These are phyloP conservation scores for Luperina testacea DNA, from an alignment of 2,888 invertebrate species.

Conservation along the genomic window DNA sequence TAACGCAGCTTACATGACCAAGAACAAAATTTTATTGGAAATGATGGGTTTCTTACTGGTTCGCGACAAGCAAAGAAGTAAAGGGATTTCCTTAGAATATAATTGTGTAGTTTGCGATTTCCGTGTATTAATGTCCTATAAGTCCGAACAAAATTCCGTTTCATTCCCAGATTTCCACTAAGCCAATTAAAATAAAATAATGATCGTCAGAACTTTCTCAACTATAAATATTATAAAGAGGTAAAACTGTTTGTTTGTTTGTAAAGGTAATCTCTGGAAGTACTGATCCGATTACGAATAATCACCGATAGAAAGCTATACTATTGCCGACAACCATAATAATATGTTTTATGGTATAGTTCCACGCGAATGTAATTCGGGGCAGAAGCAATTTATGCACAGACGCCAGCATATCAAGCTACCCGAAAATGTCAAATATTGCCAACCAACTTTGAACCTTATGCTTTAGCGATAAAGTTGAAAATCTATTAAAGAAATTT, in stretches of 20 bases:
- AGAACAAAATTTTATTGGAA: conserved; percentile 42
- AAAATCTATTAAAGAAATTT: too few species aligned
- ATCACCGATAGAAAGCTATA: neutral
- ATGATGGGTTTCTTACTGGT: conserved; percentile 29
- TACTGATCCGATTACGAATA: neutral
- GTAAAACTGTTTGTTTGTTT: neutral
- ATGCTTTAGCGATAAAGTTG: too few species aligned
- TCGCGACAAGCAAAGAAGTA: conserved; percentile 8
- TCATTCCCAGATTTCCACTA: neutral
- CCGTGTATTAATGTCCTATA: neutral
- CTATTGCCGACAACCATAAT: neutral
- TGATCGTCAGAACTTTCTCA: neutral
- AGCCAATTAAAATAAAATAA: conserved; percentile 1
- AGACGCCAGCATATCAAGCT: too few species aligned
- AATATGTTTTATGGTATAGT: neutral
- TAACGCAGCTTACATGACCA: conserved; percentile 20
- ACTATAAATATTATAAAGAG: neutral
- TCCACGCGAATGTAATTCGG: neutral
- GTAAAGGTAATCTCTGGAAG: neutral
- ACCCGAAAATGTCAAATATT: too few species aligned
- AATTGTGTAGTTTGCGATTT: neutral
- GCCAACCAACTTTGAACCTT: too few species aligned
- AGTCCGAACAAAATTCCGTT: neutral
- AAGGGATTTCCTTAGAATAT: neutral
- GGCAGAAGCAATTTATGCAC: neutral